Evolutionary conservation across 2,888 invertebrate species (phyloP).

Genomic region (Lycaena phlaeas): DNA sequence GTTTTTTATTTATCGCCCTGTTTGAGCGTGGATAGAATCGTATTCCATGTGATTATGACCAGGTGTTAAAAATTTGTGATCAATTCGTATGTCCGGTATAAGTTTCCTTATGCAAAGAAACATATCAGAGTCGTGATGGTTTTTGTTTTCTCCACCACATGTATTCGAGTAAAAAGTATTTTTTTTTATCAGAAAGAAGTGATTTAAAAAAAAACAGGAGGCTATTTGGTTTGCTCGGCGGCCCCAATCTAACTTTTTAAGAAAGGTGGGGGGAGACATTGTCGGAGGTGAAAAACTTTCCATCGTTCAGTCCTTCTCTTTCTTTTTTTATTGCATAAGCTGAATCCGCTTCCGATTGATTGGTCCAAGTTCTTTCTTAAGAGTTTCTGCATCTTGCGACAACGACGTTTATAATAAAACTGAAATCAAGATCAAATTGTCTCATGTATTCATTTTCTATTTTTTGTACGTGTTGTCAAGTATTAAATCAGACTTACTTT

Average conservation of each 20-base stretch:
- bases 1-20: slow-evolving; percentile 16
- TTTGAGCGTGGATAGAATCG: slow-evolving; percentile 19
- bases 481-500: slow-evolving; percentile 11
- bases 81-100: slow-evolving; percentile 16
- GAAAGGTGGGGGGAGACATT: slow-evolving; percentile 21
- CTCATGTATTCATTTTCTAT: slow-evolving; percentile 11
- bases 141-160: not conserved
- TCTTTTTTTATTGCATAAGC: too few relatives aligned
- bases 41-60: slow-evolving; percentile 16
- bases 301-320: not conserved
- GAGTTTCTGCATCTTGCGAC: too few relatives aligned
- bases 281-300: slow-evolving; percentile 19
- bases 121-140: not conserved
- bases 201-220: slow-evolving; percentile 20
- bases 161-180: not conserved
- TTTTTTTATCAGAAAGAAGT: slow-evolving; percentile 6
- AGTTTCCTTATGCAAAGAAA: slow-evolving; percentile 7
- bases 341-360: too few relatives aligned
- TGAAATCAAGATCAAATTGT: slow-evolving; percentile 12
- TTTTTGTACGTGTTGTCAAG: slow-evolving; percentile 10
- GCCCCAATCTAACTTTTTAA: slow-evolving; percentile 15
- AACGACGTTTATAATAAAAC: slow-evolving; percentile 9
- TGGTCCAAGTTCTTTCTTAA: too few relatives aligned
- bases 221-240: slow-evolving; percentile 26
- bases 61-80: slow-evolving; percentile 22